Evolutionary conservation across 2,797 vertebrate species (phyloP), one percentile per base, ranked within the genome.

Genomic region (Pyrrhura leucotis): DNA sequence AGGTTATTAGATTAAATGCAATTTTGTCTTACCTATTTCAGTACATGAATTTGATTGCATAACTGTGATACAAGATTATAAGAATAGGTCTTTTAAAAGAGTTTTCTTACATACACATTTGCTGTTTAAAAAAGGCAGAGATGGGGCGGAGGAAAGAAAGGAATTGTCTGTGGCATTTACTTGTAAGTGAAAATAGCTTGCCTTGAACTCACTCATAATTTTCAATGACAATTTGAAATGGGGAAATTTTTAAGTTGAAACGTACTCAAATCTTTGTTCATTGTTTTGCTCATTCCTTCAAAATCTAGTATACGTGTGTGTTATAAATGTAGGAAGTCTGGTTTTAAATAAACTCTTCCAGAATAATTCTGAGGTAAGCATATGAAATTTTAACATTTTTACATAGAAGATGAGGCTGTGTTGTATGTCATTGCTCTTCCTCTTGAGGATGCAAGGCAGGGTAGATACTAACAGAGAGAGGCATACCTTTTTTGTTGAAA

Each of bases 201-300:
- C 23, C 40, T 68, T 69, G 69, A 65, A 56, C 20, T 56, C 75
- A 25, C 23, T 71, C 5, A 1, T 50, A 12, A n/a, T 72, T 65
- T 86, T 75, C 26, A 71, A 14, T 68, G 53, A 35, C 28, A 63
- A 14, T 51, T 59, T 51, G 22, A 81, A 73, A 45, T 3, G 8
- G 29, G 14, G 26, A 75, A 54, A 31, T 62, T 48, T 29, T 42
- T 29, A 66, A 82, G 9, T 45, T 81, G 50, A 44, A 83, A 37
- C 2, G 3, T 80, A 35, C 6, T 71, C 26, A 51, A 42, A 26
- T 50, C 0, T 2, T 40, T 53, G 12, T 39, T 67, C 0, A 2
- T 40, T 53, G 12, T 39, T 67, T 85, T 78, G 19, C 50, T 56
- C 23, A 33, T 67, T 83, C 14, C 18, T 62, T 79, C 13, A 22